A percentile compares a stretch with the other conserved stretches of the same genome.
Evolutionary conservation across 2,113 vertebrate species (phyloP).

Genomic region (Amblyopsis rosae): DNA sequence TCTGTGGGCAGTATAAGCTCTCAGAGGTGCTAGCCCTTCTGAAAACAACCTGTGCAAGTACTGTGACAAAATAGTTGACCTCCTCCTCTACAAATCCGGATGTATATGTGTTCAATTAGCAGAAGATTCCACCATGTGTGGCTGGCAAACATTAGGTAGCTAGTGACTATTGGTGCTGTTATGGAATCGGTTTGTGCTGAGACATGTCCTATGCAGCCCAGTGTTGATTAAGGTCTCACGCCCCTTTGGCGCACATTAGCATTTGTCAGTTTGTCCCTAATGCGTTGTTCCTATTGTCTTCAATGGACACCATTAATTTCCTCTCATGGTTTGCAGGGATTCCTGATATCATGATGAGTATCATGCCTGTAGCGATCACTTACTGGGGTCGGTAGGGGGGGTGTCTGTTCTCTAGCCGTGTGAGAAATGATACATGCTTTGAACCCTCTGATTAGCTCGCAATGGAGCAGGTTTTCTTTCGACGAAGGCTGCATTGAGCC

Average conservation of each 20-base stretch:
- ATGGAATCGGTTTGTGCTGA: constrained; percentile 1
- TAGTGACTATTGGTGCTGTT: background rate
- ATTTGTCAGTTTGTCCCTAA: constrained; percentile 45
- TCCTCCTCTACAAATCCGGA: background rate
- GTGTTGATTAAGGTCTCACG: constrained; percentile 40
- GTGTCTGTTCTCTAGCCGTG: constrained; percentile 55
- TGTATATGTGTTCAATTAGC: background rate
- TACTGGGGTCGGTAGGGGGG: constrained; percentile 20
- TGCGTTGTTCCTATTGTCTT: constrained; percentile 46
- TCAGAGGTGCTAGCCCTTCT: background rate
- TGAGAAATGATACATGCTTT: constrained; percentile 46
- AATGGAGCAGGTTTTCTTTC: constrained; percentile 44
- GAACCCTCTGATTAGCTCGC: constrained; percentile 38
- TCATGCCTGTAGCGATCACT: constrained; percentile 58
- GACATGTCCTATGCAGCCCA: constrained; percentile 8
- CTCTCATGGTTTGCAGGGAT: constrained; percentile 51
- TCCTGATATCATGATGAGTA: constrained; percentile 58
- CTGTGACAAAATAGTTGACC: background rate
- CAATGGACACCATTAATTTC: constrained; percentile 64
- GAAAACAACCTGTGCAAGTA: constrained; percentile 24
- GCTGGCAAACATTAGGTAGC: background rate
- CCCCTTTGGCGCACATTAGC: constrained; percentile 46
- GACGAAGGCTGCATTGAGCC: constrained; percentile 11
- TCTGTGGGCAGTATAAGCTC: background rate
- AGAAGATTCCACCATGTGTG: background rate